Evolutionary conservation across 1,140 invertebrate species (phyloP).

Genomic region (Eurytemora carolleeae): DNA sequence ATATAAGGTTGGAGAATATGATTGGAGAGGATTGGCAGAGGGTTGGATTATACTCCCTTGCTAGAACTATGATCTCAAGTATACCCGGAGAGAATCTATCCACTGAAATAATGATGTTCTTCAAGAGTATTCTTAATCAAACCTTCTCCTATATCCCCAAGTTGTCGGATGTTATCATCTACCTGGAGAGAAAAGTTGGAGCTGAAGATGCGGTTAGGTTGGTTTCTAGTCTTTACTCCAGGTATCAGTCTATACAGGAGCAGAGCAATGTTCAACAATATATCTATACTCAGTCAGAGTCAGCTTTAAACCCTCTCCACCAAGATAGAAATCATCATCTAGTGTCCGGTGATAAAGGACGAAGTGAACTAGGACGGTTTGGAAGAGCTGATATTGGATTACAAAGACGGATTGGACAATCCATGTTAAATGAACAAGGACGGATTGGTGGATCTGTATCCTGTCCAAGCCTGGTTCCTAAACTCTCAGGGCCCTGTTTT

Average conservation of each 20-base stretch:
- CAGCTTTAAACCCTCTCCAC: too few species aligned
- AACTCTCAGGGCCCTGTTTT: neutral
- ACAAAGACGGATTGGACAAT: too few species aligned
- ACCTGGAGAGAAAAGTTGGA: neutral
- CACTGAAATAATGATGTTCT: neutral
- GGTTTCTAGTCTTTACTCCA: neutral
- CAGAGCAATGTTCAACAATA: too few species aligned
- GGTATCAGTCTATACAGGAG: neutral
- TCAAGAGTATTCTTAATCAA: neutral
- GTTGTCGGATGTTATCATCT: neutral
- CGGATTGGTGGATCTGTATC: neutral
- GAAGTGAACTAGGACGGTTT: neutral
- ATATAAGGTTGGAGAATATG: neutral
- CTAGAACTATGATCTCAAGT: neutral
- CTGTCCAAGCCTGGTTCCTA: neutral
- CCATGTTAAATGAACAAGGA: too few species aligned
- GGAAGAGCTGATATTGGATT: neutral
- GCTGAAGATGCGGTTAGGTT: neutral
- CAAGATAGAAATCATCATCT: too few species aligned
- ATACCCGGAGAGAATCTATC: neutral
- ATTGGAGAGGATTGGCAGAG: neutral
- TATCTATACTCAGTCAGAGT: neutral
- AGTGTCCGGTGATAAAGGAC: too few species aligned
- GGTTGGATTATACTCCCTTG: neutral
- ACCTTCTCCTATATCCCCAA: neutral